Evolutionary conservation across 2,113 vertebrate species (phyloP).

Genomic region (Andinoacara biseriatus): DNA sequence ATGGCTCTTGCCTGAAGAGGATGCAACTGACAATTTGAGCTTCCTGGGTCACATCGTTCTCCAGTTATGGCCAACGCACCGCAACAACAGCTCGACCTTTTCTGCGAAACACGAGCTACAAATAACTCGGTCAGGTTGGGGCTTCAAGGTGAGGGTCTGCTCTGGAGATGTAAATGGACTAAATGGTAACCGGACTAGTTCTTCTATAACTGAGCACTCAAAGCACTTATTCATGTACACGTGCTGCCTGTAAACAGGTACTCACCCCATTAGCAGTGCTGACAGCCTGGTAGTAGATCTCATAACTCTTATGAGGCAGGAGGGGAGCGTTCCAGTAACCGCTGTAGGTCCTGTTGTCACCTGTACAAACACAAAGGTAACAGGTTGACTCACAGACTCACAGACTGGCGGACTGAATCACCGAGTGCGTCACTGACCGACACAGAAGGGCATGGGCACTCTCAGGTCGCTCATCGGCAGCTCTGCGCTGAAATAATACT

Average conservation of each 20-base stretch:
- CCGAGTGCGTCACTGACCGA: slow-evolving; percentile 71
- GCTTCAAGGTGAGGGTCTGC: no score
- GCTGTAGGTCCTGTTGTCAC: slow-evolving; percentile 94
- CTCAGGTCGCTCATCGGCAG: slow-evolving; percentile 86
- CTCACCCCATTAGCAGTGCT: slow-evolving; percentile 98
- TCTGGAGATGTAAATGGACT: no score
- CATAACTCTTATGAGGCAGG: slow-evolving; percentile 97
- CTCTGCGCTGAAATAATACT: slow-evolving; percentile 95
- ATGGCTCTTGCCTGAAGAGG: no score
- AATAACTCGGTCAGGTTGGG: no score
- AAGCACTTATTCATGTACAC: no score
- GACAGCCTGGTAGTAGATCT: slow-evolving; percentile 96
- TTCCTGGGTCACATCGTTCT: no score
- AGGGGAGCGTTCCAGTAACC: slow-evolving; percentile 96
- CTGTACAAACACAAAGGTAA: slow-evolving; percentile 36
- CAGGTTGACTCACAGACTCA: neutral
- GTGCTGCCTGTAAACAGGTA: slow-evolving; percentile 21
- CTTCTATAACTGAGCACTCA: no score
- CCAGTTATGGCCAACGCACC: no score
- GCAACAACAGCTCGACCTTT: no score
- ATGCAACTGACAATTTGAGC: no score
- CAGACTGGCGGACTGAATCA: neutral
- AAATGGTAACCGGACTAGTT: no score
- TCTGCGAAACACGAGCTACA: no score
- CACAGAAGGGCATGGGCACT: slow-evolving; percentile 84